Evolutionary conservation across 2,113 vertebrate genomes (phyloP), one percentile per base, ranked within the genome.

Genomic region (Microtus ochrogaster): DNA sequence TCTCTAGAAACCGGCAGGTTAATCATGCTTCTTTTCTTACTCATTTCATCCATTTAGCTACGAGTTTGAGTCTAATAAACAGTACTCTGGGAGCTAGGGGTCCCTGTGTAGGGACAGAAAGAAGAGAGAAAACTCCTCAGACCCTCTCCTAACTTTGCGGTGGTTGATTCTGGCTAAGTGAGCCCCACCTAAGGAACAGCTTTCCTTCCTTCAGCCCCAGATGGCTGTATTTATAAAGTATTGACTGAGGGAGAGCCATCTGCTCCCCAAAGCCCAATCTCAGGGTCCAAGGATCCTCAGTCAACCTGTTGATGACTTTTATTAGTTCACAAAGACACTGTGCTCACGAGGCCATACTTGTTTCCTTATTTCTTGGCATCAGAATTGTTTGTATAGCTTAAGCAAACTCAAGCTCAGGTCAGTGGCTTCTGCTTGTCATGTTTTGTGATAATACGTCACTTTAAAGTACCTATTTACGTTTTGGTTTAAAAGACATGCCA

Each of bases 401-500:
- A 58, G 58, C 74, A 82, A 85, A 90, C n/a, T 30, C 77, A 58
- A 90, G 66, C 77, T 33, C 49, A 90, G 30, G 13, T 70, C 63
- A 94, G 65, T 0, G 72, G 79, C 13, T 94, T 89, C 28, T 10
- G n/a, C 79, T 33, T 65, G 61, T 76, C 63, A 21, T 68, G 77
- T 39, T 86, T 89, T 22, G 92, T 78, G 94, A 73, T 90, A 92
- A 92, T 63, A 83, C 55, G 87, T 65, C 73, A 96, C 96, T 97
- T 88, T 68, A 89, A 97, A 85, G 73, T 47, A 76, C 30, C 58
- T 61, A 63, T 44, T 74, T 61, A 73, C 47, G 86, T 76, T 70
- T 95, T 90, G 36, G 21, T 77, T 86, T 97, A 96, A 97, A 98
- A 97, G 97, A 97, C 73, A 76, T 39, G 26, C 78, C 87, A 91